A percentile compares a stretch with the other conserved stretches of the same genome.
Evolutionary conservation across 2,113 vertebrate genomes (phyloP).

Genomic region (Daubentonia madagascariensis): DNA sequence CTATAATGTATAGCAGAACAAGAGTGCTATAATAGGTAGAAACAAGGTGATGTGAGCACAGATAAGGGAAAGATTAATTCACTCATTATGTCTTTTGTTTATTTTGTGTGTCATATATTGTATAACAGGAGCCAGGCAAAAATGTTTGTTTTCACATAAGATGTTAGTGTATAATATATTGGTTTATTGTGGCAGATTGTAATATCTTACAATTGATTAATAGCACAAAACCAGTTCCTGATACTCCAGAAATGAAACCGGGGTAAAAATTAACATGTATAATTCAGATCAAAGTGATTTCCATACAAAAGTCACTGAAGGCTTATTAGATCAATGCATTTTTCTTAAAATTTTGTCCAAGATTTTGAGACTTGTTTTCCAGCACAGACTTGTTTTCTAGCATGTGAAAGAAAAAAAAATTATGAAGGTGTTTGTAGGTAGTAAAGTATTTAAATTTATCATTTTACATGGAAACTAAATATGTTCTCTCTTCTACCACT

Average conservation of each 20-base stretch:
- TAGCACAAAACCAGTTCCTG: neutral
- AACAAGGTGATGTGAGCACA: neutral
- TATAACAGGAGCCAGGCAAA: neutral
- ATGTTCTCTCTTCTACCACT: neutral
- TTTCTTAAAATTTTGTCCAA: neutral
- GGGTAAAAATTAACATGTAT: neutral
- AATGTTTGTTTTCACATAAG: neutral
- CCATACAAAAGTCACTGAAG: neutral
- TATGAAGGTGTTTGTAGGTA: neutral
- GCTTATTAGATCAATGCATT: neutral
- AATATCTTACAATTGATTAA: neutral
- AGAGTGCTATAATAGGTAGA: neutral
- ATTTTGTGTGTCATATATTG: neutral
- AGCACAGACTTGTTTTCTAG: neutral
- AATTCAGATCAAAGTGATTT: constrained; percentile 32
- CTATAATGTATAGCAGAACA: neutral
- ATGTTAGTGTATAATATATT: neutral
- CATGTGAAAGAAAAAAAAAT: neutral
- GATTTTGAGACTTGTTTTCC: neutral
- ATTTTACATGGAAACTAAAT: neutral
- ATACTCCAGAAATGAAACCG: neutral
- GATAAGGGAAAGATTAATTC: neutral
- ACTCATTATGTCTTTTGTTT: neutral
- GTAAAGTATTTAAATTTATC: neutral
- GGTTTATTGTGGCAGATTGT: rapidly evolving